phyloP scores from a whole-genome alignment of 2,888 invertebrate species.

The Bombylius major region DNA sequence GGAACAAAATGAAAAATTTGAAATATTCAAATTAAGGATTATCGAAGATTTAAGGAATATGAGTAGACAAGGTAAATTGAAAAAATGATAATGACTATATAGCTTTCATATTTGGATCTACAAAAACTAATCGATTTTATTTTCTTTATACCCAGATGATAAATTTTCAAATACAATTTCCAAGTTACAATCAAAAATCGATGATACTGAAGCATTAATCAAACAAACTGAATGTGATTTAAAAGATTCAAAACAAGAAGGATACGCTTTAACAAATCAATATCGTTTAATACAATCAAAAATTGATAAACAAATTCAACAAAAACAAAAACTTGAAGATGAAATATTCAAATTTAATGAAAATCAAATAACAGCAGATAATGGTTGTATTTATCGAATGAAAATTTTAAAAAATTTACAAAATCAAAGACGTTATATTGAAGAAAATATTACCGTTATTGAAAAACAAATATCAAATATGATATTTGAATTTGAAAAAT shows the following conservation, averaged over 20 bases:
- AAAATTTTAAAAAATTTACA: constrained; percentile 38
- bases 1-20: constrained; percentile 50
- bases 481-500: constrained; percentile 36
- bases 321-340: constrained; percentile 50
- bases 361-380: constrained; percentile 54
- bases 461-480: constrained; percentile 45
- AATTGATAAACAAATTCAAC: constrained; percentile 40
- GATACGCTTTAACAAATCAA: constrained; percentile 26
- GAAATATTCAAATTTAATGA: constrained; percentile 50
- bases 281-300: constrained; percentile 30
- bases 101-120: not conserved
- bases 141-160: not conserved
- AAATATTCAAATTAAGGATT: constrained; percentile 46
- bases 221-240: constrained; percentile 51
- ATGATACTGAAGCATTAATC: constrained; percentile 43
- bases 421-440: constrained; percentile 35
- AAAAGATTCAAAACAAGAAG: constrained; percentile 39
- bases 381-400: constrained; percentile 43
- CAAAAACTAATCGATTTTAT: too few species aligned
- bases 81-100: too few species aligned
- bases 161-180: constrained; percentile 29
- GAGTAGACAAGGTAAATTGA: constrained; percentile 34
- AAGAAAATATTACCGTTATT: constrained; percentile 30
- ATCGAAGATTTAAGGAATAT: constrained; percentile 42
- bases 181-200: constrained; percentile 42